These are phyloP conservation scores for Antedon mediterranea DNA, from an alignment of 53 echinoderm and acorn worm species.

Conservation along the genomic window DNA sequence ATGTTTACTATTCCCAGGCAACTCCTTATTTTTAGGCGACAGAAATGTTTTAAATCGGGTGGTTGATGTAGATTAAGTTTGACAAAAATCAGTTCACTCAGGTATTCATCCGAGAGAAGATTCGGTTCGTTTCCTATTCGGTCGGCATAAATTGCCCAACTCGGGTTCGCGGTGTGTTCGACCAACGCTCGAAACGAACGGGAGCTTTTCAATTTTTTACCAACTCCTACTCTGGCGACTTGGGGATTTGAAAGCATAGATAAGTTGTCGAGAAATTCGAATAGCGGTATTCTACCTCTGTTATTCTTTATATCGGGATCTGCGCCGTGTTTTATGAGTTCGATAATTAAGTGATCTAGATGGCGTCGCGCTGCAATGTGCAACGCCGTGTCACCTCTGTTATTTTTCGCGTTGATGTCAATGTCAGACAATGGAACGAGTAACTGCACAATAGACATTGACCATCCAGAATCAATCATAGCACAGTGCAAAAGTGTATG, in stretches of 20 bases:
- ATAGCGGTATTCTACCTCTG: slow-evolving; percentile 19
- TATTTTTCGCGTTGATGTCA: slow-evolving; percentile 18
- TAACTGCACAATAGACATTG: neutral
- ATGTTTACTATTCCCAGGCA: slow-evolving; percentile 6
- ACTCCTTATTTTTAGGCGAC: slow-evolving; percentile 9
- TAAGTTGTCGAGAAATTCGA: slow-evolving; percentile 14
- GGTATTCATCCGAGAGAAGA: neutral
- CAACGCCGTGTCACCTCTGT: slow-evolving; percentile 44
- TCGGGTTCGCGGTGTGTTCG: neutral
- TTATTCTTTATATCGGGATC: slow-evolving; percentile 28
- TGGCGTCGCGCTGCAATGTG: slow-evolving; percentile 32
- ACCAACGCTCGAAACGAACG: neutral
- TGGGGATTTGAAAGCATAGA: neutral
- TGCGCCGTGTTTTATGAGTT: slow-evolving; percentile 26
- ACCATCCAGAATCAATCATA: neutral
- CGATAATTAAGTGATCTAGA: slow-evolving; percentile 12
- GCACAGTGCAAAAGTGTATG: neutral
- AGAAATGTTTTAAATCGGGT: slow-evolving; percentile 4
- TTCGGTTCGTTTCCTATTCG: neutral
- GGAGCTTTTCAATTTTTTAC: neutral
- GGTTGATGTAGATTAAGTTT: slow-evolving; percentile 4
- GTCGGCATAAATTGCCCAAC: neutral
- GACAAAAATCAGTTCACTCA: neutral
- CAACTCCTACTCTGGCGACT: neutral
- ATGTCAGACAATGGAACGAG: neutral